These are phyloP conservation scores for Ictalurus punctatus DNA, from an alignment of 2,113 vertebrate genomes.

Conservation along the genomic window DNA sequence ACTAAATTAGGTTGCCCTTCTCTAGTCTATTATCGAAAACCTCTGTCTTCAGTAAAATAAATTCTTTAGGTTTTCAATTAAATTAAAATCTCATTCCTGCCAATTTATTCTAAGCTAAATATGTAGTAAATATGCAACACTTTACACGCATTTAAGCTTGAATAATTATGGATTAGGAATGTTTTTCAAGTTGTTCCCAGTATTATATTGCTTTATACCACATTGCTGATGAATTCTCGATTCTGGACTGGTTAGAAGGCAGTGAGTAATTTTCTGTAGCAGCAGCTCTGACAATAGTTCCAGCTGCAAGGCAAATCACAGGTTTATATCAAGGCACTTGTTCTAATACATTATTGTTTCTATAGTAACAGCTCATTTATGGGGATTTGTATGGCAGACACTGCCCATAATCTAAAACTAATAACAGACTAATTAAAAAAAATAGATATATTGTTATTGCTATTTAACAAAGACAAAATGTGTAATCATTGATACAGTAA, in stretches of 20 bases:
- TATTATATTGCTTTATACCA: neutral
- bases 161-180: neutral
- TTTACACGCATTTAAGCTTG: neutral
- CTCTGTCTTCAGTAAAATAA: neutral
- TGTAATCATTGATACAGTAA: too few relatives aligned
- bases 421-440: neutral
- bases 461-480: neutral
- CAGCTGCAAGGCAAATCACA: neutral
- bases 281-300: neutral
- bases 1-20: conserved; percentile 1
- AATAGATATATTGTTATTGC: neutral
- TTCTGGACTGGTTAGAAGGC: neutral
- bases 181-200: neutral
- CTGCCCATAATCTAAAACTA: neutral
- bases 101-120: neutral
- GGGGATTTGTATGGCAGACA: neutral
- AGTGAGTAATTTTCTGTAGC: neutral
- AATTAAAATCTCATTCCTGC: neutral
- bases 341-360: neutral
- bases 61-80: neutral
- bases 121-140: neutral
- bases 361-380: neutral
- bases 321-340: neutral
- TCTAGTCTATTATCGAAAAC: too few relatives aligned
- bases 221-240: neutral